Base-by-base conservation (phyloP, 2,113 vertebrate genomes). In the Tinamus guttatus region DNA sequence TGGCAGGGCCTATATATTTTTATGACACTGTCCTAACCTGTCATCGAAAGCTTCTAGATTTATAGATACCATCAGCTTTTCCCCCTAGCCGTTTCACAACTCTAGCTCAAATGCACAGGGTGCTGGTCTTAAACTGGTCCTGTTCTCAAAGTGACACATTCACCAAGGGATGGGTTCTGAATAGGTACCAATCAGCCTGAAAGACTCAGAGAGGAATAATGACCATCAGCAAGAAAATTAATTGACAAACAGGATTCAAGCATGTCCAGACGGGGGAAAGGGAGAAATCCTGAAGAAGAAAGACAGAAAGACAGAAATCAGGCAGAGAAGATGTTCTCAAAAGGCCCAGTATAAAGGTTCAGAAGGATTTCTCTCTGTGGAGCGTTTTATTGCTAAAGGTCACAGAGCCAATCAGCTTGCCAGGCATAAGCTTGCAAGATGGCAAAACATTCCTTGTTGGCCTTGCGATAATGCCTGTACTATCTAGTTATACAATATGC, bases 401-500 rank as follows among this genome's bases (percentile, higher is more conserved):
- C 88, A 52, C 74, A 79, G 30, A 93, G 83, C 47, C 78, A 43
- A 63, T 89, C 70, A 64, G 70, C 32, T 80, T 89, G 70, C 49
- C 30, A 87, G 64, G 47, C 62, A 18, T 47, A 47, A 94, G 76
- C 68, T 76, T 88, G 56, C 64, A 91, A 90, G 80, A 81, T 43
- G 20, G 77, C 40, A 65, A 90, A 88, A 54, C 77, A 58, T 38
- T 83, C 88, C 74, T 92, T 73, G 19, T 76, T 85, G 93, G 89
- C 80, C 32, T 67, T 69, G 64, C 24, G 58, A 90, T 90, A 90
- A 91, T 85, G 69, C 68, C 90, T 90, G 59, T 70, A 87, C 36
- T 91, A 88, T 79, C 65, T 84, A 83, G 90, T 79, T 92, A 86
- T 84, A 96, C 92, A 95, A 79, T 71, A 58, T 93, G 62, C 88